phyloP scores from a whole-genome alignment of 2,113 vertebrate species.

The Ptilorrhoa leucosticta region DNA sequence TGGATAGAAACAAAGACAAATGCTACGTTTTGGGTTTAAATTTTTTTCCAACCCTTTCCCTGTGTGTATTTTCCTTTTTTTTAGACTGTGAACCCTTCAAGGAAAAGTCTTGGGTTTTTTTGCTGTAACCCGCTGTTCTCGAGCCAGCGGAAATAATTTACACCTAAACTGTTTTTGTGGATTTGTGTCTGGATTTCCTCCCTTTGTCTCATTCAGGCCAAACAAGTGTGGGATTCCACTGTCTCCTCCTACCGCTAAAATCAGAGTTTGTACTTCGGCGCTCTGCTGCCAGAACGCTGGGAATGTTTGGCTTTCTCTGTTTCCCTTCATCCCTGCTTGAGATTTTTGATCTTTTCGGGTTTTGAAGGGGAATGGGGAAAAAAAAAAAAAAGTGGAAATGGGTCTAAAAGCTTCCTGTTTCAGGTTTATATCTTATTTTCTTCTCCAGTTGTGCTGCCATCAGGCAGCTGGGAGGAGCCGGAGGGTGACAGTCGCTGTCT shows the following conservation, averaged over 20 bases:
- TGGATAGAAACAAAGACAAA: neutral
- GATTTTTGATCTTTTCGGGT: neutral
- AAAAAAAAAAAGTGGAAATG: neutral
- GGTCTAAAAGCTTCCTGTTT: neutral
- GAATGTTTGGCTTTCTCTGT: neutral
- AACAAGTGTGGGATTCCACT: neutral
- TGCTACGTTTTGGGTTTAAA: neutral
- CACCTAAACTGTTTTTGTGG: neutral
- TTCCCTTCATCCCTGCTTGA: neutral
- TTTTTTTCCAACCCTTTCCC: accelerated
- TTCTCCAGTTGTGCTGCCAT: neutral
- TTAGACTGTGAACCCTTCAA: neutral
- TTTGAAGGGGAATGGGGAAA: accelerated
- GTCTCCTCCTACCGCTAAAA: neutral
- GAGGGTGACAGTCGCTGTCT: neutral
- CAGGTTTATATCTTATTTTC: accelerated
- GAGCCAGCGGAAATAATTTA: neutral
- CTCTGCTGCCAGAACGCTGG: neutral
- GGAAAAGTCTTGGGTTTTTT: neutral
- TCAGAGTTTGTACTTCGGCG: neutral
- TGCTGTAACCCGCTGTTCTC: accelerated
- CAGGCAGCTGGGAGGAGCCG: neutral
- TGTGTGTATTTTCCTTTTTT: neutral
- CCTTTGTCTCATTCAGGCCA: neutral
- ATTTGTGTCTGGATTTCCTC: neutral